These are phyloP conservation scores for Ochlodes sylvanus DNA, from an alignment of 2,888 invertebrate species.

Conservation along the genomic window DNA sequence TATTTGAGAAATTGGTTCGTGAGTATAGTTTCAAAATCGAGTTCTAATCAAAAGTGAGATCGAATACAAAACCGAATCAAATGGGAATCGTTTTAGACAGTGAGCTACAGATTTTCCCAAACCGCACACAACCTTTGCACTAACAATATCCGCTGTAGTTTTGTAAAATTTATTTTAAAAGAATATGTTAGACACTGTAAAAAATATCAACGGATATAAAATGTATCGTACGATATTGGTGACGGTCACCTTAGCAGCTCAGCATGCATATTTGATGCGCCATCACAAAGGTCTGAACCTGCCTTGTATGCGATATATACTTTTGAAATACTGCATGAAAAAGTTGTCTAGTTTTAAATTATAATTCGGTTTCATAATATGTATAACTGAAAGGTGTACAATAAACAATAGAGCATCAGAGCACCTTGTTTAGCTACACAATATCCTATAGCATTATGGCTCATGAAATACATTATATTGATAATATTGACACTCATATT, in stretches of 20 bases:
- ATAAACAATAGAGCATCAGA: too few relatives aligned
- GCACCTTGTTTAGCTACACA: too few relatives aligned
- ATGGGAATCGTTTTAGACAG: background rate
- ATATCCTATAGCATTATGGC: too few relatives aligned
- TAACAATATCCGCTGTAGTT: background rate
- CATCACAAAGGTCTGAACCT: conserved; percentile 26
- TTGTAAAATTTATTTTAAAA: conserved; percentile 5
- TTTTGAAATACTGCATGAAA: conserved; percentile 19
- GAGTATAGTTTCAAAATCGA: background rate
- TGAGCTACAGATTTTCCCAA: background rate
- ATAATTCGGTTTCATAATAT: too few relatives aligned
- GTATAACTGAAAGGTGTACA: too few relatives aligned
- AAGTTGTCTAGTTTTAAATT: background rate
- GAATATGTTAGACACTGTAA: conserved; percentile 5
- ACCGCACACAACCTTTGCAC: background rate
- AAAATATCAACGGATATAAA: conserved; percentile 27
- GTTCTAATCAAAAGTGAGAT: background rate
- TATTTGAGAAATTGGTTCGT: background rate
- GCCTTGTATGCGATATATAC: conserved; percentile 25
- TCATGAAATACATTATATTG: too few relatives aligned
- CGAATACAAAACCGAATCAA: background rate
- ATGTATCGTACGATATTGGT: conserved; percentile 29
- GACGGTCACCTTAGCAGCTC: conserved; percentile 26
- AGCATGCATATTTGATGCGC: conserved; percentile 36
- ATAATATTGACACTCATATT: too few relatives aligned